Percentiles rank a stretch among this genome's conserved stretches.
These are phyloP conservation scores for Myripristis jacobus DNA, from an alignment of 2,797 vertebrate genomes.

Conservation along the genomic window DNA sequence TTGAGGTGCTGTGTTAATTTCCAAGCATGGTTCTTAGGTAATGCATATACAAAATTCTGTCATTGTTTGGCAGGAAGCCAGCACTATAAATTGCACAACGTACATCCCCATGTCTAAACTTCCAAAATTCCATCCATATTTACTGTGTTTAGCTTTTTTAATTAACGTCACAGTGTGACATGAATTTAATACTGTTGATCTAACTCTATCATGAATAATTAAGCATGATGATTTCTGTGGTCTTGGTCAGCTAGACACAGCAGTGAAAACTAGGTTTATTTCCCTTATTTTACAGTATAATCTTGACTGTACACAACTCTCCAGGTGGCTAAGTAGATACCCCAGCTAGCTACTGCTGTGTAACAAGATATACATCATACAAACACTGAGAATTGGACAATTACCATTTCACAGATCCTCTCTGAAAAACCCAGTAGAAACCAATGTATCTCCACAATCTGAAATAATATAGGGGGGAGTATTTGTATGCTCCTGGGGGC, in stretches of 20 bases:
- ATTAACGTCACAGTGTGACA: neutral
- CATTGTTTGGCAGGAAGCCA: neutral
- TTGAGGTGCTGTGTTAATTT: constrained; percentile 17
- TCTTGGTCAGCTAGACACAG: neutral
- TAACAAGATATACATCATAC: too few species aligned
- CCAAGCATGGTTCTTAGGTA: neutral
- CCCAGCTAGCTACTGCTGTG: too few species aligned
- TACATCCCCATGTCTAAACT: constrained; percentile 17
- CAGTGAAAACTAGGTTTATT: too few species aligned
- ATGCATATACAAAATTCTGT: neutral
- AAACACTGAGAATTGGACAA: too few species aligned
- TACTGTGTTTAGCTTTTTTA: constrained; percentile 21
- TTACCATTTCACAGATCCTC: too few species aligned
- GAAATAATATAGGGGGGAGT: too few species aligned
- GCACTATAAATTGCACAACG: neutral
- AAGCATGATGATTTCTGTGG: constrained; percentile 19
- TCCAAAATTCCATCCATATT: constrained; percentile 10
- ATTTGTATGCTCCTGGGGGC: too few species aligned
- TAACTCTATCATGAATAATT: constrained; percentile 29
- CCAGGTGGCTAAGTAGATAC: too few species aligned
- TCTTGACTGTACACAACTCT: too few species aligned
- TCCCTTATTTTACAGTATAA: too few species aligned
- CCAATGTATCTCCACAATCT: too few species aligned
- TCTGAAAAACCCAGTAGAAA: too few species aligned
- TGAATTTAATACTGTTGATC: constrained; percentile 8